Percentiles rank a stretch among this genome's conserved stretches.
Evolutionary conservation across 2,797 vertebrate genomes (phyloP).

Genomic region (Sebastes trivittatus): DNA sequence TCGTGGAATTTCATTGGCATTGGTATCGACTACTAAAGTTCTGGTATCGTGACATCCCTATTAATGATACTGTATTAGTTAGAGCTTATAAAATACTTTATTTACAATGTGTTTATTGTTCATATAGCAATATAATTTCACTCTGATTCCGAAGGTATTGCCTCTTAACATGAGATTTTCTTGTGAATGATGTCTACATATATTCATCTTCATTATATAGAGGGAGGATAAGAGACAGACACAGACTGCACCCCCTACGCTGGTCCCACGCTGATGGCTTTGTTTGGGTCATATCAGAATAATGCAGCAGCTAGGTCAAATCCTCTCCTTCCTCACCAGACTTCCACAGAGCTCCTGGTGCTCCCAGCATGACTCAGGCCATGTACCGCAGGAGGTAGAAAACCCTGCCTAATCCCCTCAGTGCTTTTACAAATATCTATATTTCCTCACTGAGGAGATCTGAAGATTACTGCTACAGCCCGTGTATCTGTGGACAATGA

Average conservation of each 20-base stretch:
- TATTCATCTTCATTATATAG: conserved; percentile 13
- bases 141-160: background rate
- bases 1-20: too few relatives aligned
- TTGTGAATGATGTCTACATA: background rate
- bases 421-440: conserved; percentile 78
- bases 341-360: conserved; percentile 66
- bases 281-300: conserved; percentile 77
- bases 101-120: background rate
- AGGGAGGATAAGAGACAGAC: conserved; percentile 8
- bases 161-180: background rate
- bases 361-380: conserved; percentile 76
- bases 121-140: background rate
- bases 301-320: conserved; percentile 70
- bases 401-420: conserved; percentile 83
- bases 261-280: conserved; percentile 69
- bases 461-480: conserved; percentile 65
- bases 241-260: conserved; percentile 32
- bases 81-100: background rate
- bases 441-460: conserved; percentile 70
- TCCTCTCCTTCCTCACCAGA: conserved; percentile 66
- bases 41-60: background rate
- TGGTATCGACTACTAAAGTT: too few relatives aligned
- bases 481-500: conserved; percentile 65
- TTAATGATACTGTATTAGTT: background rate
- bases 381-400: conserved; percentile 76